Evolutionary conservation across 2,797 vertebrate genomes (phyloP).

Genomic region (Micropoecilia bifurca): DNA sequence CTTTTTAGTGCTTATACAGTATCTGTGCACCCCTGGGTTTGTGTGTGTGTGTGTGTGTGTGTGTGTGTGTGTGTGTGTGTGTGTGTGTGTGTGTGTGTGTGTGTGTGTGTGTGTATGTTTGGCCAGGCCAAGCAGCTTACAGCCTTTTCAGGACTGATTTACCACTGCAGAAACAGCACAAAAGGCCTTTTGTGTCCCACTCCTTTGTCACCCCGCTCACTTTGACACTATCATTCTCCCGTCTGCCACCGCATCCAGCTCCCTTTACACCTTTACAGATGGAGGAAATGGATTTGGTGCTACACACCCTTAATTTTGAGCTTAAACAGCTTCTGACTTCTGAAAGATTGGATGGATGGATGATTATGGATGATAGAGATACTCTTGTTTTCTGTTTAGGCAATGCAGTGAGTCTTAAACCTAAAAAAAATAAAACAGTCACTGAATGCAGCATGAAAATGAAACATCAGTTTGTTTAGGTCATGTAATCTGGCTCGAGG

Average conservation of each 20-base stretch:
- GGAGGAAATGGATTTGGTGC: conserved; percentile 45
- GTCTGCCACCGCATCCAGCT: conserved; percentile 31
- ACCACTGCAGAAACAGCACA: conserved; percentile 44
- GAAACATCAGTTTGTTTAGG: not conserved
- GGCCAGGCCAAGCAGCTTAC: conserved; percentile 54
- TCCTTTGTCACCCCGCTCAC: conserved; percentile 42
- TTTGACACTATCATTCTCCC: conserved; percentile 49
- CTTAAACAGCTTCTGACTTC: conserved; percentile 31
- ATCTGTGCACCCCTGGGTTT: not conserved
- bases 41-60: conserved; percentile 18
- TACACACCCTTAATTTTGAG: conserved; percentile 34
- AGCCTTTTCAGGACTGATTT: conserved; percentile 58
- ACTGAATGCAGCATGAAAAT: not conserved
- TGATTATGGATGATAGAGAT: conserved; percentile 26
- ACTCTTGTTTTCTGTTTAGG: conserved; percentile 21
- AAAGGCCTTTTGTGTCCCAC: conserved; percentile 56
- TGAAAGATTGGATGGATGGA: conserved; percentile 28
- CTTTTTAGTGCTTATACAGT: conserved; percentile 3
- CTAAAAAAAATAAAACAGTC: conserved; percentile 14
- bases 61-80: conserved; percentile 8
- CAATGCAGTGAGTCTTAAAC: conserved; percentile 28
- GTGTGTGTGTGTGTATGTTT: not conserved
- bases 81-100: conserved; percentile 8
- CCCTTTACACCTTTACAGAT: conserved; percentile 30
- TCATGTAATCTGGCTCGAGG: not conserved